Evolutionary conservation across 2,888 invertebrate species (phyloP).

Genomic region (Crossocerus cetratus): DNA sequence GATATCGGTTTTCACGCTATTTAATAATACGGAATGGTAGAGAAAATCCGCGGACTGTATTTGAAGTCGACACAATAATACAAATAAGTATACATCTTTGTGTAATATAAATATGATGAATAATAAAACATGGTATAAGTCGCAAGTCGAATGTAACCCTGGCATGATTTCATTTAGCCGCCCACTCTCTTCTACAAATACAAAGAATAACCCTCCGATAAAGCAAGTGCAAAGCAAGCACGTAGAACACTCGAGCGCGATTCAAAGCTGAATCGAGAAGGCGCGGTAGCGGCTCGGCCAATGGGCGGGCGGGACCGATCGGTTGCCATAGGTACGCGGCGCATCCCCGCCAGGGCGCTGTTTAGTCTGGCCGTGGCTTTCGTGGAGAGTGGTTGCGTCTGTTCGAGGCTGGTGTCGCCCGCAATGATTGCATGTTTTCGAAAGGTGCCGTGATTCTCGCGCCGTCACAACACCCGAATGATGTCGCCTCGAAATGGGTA

Average conservation of each 20-base stretch:
- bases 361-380: slow-evolving; percentile 61
- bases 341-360: slow-evolving; percentile 17
- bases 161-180: slow-evolving; percentile 30
- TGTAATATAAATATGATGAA: slow-evolving; percentile 73
- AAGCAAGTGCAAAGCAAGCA: no score
- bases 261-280: no score
- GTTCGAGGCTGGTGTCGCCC: slow-evolving; percentile 5
- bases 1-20: slow-evolving; percentile 63
- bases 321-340: neutral
- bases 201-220: no score
- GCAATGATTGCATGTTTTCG: slow-evolving; percentile 34
- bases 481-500: slow-evolving; percentile 71
- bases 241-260: no score
- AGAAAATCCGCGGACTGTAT: slow-evolving; percentile 66
- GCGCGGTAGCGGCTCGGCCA: no score
- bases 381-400: slow-evolving; percentile 38
- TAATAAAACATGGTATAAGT: slow-evolving; percentile 68
- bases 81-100: slow-evolving; percentile 73
- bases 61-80: slow-evolving; percentile 69
- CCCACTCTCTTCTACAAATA: slow-evolving; percentile 11
- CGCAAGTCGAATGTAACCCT: slow-evolving; percentile 44
- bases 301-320: slow-evolving; percentile 4
- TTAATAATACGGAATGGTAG: slow-evolving; percentile 64
- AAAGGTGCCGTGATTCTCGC: slow-evolving; percentile 44
- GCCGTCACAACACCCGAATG: slow-evolving; percentile 54